Conservation (phyloP, 2,888 invertebrate genomes). For the Noctua pronuba region DNA sequence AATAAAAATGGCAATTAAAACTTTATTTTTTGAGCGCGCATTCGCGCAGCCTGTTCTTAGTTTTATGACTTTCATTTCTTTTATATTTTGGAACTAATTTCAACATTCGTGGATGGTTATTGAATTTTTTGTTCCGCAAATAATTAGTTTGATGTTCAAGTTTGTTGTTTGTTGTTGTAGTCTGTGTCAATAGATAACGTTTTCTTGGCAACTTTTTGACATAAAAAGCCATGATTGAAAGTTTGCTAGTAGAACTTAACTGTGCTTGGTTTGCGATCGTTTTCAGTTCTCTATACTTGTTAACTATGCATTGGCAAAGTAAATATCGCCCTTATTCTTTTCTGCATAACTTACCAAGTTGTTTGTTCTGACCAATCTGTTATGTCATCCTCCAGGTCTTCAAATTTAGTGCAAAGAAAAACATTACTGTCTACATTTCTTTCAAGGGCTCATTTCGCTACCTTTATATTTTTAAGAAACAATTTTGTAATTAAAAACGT, state of each 20-base stretch:
- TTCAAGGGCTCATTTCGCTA: slow-evolving; percentile 12
- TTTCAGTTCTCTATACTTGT: not conserved
- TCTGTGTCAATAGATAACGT: not conserved
- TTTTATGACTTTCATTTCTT: slow-evolving; percentile 38
- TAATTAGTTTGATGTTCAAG: slow-evolving; percentile 16
- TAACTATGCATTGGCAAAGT: not conserved
- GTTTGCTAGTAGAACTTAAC: not conserved
- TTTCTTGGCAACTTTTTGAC: not conserved
- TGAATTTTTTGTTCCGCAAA: slow-evolving; percentile 21
- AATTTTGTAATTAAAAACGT: slow-evolving; percentile 13
- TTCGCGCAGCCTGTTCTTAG: not conserved
- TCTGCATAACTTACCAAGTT: not conserved
- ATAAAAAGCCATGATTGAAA: too few relatives aligned
- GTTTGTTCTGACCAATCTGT: not conserved
- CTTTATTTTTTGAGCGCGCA: slow-evolving; percentile 17
- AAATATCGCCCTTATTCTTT: not conserved
- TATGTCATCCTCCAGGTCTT: not conserved
- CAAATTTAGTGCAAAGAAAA: not conserved
- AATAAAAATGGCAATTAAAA: slow-evolving; percentile 54
- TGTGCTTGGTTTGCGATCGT: not conserved
- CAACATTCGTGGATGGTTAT: slow-evolving; percentile 13
- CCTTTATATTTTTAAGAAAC: not conserved
- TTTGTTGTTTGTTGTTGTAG: too few relatives aligned
- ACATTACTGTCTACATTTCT: not conserved
- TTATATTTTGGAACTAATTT: slow-evolving; percentile 40